phyloP scores from a whole-genome alignment of 2,888 invertebrate genomes.

The Dichetophora obliterata region DNA sequence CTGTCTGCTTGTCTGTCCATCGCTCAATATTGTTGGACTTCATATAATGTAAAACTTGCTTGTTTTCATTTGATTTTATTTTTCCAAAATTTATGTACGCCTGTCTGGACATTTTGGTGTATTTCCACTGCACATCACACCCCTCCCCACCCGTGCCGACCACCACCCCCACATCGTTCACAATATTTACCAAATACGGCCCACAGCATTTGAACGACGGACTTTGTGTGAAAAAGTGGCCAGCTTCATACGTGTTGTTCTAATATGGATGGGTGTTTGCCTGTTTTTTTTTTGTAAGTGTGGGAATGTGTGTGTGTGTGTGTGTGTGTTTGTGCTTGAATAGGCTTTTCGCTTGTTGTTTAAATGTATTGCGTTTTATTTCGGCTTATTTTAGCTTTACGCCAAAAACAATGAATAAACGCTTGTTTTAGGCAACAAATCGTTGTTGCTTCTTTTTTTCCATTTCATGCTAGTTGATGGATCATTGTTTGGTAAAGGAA shows the following conservation, averaged over 20 bases:
- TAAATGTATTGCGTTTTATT: not conserved
- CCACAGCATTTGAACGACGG: not conserved
- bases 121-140: not conserved
- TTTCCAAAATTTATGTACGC: not conserved
- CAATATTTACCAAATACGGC: not conserved
- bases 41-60: not conserved
- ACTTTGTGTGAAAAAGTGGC: constrained; percentile 7
- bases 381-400: not conserved
- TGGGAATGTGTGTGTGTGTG: not conserved
- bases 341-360: not conserved
- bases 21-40: not conserved
- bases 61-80: not conserved
- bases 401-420: constrained; percentile 25
- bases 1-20: not conserved
- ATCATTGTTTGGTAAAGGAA: no score
- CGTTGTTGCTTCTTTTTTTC: not conserved
- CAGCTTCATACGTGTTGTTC: constrained; percentile 1
- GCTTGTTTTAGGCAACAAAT: constrained; percentile 6
- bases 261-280: constrained; percentile 1
- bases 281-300: not conserved
- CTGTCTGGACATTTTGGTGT: not conserved
- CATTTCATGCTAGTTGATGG: not conserved
- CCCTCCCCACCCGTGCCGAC: not conserved
- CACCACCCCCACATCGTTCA: not conserved
- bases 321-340: no score